A percentile compares a stretch with the other conserved stretches of the same genome.
phyloP scores from a whole-genome alignment of 1,140 invertebrate genomes.

The Orchestia grillus region DNA sequence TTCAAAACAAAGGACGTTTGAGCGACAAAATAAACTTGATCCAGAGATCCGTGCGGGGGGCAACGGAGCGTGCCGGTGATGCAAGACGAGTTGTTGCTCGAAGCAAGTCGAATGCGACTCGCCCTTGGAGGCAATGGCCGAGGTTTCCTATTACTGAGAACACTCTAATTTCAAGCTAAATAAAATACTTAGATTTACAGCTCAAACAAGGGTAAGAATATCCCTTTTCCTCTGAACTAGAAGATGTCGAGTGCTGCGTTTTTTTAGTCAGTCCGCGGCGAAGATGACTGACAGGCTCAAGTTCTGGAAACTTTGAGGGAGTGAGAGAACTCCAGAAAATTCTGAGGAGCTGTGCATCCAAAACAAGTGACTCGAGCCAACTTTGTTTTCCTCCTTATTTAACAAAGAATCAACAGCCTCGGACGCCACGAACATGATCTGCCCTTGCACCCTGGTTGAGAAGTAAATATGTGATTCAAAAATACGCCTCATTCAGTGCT shows the following conservation, averaged over 20 bases:
- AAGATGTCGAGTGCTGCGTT: neutral
- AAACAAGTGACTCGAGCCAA: neutral
- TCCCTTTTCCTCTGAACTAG: neutral
- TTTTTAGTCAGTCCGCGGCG: neutral
- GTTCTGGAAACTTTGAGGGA: neutral
- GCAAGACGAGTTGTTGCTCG: neutral
- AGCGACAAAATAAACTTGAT: slow-evolving; percentile 26
- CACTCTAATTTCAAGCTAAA: slow-evolving; percentile 47
- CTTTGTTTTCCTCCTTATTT: neutral
- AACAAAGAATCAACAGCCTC: neutral
- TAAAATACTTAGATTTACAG: slow-evolving; percentile 36
- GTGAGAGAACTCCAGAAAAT: neutral
- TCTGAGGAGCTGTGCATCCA: neutral
- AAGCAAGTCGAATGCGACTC: neutral
- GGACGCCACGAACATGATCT: neutral
- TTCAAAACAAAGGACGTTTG: slow-evolving; percentile 4
- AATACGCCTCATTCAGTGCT: too few species aligned
- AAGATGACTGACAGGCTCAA: neutral
- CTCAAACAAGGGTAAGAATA: neutral
- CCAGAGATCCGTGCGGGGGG: neutral
- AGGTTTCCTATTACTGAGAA: slow-evolving; percentile 27
- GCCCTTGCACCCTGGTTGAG: neutral
- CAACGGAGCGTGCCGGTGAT: neutral
- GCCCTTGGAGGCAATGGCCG: neutral
- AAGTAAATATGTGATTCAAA: too few species aligned